A percentile compares a stretch with the other conserved stretches of the same genome.
These are phyloP conservation scores for Pelmatolapia mariae DNA, from an alignment of 2,113 vertebrate species.

Conservation along the genomic window DNA sequence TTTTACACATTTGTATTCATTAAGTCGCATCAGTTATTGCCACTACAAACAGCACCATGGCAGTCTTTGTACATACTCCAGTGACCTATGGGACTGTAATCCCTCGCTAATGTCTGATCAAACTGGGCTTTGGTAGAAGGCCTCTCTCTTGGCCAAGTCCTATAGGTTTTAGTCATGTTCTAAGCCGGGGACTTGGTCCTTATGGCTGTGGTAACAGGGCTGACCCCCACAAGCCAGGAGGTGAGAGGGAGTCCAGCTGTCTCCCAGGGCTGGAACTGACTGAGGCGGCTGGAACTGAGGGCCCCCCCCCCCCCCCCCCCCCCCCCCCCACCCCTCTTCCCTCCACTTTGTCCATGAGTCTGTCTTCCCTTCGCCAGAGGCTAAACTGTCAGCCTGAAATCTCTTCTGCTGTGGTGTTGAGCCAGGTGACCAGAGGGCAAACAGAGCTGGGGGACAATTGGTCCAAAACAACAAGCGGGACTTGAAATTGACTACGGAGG, in stretches of 20 bases:
- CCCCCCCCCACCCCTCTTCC: not conserved
- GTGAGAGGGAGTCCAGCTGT: conserved; percentile 67
- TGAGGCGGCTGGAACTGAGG: too few species aligned
- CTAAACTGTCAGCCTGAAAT: conserved; percentile 57
- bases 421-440: conserved; percentile 57
- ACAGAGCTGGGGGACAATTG: conserved; percentile 33
- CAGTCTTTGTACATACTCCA: not conserved
- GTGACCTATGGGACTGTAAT: not conserved
- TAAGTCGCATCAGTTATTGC: not conserved
- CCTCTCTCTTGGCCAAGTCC: not conserved
- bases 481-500: conserved; percentile 30
- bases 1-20: not conserved
- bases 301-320: too few species aligned
- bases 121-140: not conserved
- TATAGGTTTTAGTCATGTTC: conserved; percentile 14
- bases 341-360: conserved; percentile 47
- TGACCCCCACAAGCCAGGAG: conserved; percentile 47
- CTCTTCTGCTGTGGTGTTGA: conserved; percentile 46
- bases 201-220: conserved; percentile 16
- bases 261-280: conserved; percentile 50
- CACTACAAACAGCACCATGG: not conserved
- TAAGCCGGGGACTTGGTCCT: conserved; percentile 29
- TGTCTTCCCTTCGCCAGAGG: conserved; percentile 48
- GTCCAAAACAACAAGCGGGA: conserved; percentile 31
- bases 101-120: not conserved